These are phyloP conservation scores for Drosophila sucinea DNA, from an alignment of 1,140 invertebrate species.

Conservation along the genomic window DNA sequence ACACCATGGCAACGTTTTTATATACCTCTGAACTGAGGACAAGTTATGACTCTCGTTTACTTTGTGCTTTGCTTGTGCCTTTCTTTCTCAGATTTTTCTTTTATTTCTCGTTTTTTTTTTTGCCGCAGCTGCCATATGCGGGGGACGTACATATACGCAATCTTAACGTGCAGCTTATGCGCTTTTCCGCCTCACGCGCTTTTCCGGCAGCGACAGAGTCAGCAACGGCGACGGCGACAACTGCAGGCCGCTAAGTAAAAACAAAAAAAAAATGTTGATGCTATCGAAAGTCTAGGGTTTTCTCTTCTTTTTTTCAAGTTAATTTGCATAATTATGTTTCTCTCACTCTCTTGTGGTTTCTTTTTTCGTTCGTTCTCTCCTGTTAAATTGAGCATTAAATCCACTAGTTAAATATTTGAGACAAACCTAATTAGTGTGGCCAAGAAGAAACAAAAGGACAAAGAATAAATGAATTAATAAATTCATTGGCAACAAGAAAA, in stretches of 20 bases:
- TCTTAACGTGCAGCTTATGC: conserved; percentile 73
- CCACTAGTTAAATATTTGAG: conserved; percentile 66
- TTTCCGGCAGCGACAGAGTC: conserved; percentile 59
- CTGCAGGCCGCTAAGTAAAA: not conserved
- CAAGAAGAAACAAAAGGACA: conserved; percentile 7
- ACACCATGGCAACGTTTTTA: conserved; percentile 10
- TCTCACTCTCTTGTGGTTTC: conserved; percentile 24
- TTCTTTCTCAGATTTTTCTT: conserved; percentile 4
- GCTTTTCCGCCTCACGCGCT: conserved; percentile 72
- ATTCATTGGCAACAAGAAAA: not conserved
- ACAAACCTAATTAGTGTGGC: conserved; percentile 59
- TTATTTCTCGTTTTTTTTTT: conserved; percentile 23
- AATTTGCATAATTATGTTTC: conserved; percentile 75
- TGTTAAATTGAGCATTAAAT: conserved; percentile 74
- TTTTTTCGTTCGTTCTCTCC: conserved; percentile 3
- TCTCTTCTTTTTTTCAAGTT: conserved; percentile 22
- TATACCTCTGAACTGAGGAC: not conserved
- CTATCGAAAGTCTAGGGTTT: conserved; percentile 40
- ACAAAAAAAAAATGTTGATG: conserved; percentile 26
- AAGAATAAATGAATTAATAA: conserved; percentile 12
- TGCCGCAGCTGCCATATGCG: conserved; percentile 35
- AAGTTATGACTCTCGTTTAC: conserved; percentile 18
- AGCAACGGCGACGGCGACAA: conserved; percentile 35
- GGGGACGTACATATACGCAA: conserved; percentile 69
- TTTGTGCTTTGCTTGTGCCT: not conserved